These are phyloP conservation scores for Pterocles orientalis DNA, from an alignment of 2,113 vertebrate species.

Conservation along the genomic window DNA sequence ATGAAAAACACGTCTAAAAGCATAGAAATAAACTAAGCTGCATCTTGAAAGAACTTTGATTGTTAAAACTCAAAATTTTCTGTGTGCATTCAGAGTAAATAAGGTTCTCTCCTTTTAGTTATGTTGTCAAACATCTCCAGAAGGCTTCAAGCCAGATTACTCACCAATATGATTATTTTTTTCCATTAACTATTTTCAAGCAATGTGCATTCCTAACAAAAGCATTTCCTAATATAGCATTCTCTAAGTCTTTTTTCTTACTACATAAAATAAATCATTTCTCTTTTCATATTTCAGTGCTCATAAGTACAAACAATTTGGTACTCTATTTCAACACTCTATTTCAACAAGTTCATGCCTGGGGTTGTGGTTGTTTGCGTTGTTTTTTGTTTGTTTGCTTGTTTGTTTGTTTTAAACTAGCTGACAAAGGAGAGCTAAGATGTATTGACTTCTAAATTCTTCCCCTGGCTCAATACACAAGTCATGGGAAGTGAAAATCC, in stretches of 20 bases:
- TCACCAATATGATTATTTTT: not conserved
- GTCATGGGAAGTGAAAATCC: not conserved
- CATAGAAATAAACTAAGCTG: not conserved
- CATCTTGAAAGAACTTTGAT: not conserved
- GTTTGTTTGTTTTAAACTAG: not conserved
- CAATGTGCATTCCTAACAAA: not conserved
- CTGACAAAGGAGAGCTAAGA: not conserved
- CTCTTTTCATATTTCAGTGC: not conserved
- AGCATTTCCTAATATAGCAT: not conserved
- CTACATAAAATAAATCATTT: not conserved
- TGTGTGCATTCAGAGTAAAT: not conserved
- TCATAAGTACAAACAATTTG: not conserved
- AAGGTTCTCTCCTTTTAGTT: not conserved
- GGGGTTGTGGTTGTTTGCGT: not conserved
- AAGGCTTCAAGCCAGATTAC: not conserved
- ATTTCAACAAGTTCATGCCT: not conserved
- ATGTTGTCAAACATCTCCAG: not conserved
- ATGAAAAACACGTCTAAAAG: not conserved
- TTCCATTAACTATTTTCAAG: slow-evolving; percentile 18
- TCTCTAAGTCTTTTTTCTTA: not conserved
- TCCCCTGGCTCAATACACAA: not conserved
- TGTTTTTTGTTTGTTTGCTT: not conserved
- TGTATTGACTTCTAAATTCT: not conserved
- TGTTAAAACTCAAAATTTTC: not conserved
- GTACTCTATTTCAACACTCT: not conserved